phyloP scores from a whole-genome alignment of 2,113 vertebrate species.

The Brachionichthys hirsutus region DNA sequence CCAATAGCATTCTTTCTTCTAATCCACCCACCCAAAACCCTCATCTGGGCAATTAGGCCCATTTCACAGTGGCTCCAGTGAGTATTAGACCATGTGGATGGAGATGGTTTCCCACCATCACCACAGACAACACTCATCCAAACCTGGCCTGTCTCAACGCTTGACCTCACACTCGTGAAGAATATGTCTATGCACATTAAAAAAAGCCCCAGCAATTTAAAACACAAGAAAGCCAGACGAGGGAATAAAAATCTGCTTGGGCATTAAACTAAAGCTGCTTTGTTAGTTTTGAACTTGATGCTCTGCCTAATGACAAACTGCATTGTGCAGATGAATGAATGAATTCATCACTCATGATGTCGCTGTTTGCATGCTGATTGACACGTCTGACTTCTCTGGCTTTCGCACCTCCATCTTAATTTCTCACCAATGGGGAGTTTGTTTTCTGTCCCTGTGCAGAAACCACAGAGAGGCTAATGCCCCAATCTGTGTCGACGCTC shows the following conservation, averaged over 20 bases:
- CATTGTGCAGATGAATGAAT: slow-evolving; percentile 22
- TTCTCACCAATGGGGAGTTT: slow-evolving; percentile 25
- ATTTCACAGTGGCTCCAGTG: slow-evolving; percentile 59
- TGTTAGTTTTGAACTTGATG: slow-evolving; percentile 25
- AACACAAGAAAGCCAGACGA: slow-evolving; percentile 14
- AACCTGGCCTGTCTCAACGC: slow-evolving; percentile 48
- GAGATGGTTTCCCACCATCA: slow-evolving; percentile 55
- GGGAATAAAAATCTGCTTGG: slow-evolving; percentile 26
- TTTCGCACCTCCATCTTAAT: not conserved
- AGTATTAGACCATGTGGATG: slow-evolving; percentile 46
- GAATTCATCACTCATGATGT: slow-evolving; percentile 12
- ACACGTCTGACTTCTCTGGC: slow-evolving; percentile 20
- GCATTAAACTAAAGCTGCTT: slow-evolving; percentile 54
- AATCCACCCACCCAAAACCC: slow-evolving; percentile 30
- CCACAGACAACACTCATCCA: slow-evolving; percentile 39
- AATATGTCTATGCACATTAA: slow-evolving; percentile 52
- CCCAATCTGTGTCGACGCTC: slow-evolving; percentile 37
- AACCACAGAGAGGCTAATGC: slow-evolving; percentile 42
- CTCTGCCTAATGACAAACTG: slow-evolving; percentile 35
- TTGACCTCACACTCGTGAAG: slow-evolving; percentile 63
- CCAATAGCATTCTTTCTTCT: slow-evolving; percentile 37
- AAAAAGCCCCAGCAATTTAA: slow-evolving; percentile 52
- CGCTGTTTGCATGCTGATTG: slow-evolving; percentile 25
- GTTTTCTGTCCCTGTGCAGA: slow-evolving; percentile 36
- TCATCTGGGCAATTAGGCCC: slow-evolving; percentile 44